Evolutionary conservation across 2,797 vertebrate species (phyloP).

Genomic region (Coilia nasus): DNA sequence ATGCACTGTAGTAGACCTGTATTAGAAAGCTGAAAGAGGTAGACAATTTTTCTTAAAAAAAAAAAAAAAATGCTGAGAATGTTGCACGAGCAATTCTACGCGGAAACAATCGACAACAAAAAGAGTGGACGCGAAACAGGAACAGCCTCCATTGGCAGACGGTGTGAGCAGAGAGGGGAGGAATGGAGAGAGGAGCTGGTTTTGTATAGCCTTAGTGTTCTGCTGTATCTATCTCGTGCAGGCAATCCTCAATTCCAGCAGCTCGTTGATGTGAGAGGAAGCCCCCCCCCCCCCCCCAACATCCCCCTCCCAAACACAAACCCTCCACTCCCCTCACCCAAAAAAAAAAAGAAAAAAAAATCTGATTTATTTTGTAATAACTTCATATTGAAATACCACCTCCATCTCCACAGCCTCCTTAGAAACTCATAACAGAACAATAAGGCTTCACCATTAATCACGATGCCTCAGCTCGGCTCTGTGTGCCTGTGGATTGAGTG

Average conservation of each 20-base stretch:
- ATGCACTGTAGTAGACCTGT: not conserved
- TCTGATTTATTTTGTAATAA: slow-evolving; percentile 45
- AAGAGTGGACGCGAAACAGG: slow-evolving; percentile 38
- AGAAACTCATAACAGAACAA: slow-evolving; percentile 80
- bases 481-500: slow-evolving; percentile 71
- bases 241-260: slow-evolving; percentile 56
- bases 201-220: slow-evolving; percentile 3
- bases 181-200: slow-evolving; percentile 49
- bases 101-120: not conserved
- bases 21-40: not conserved
- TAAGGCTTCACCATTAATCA: slow-evolving; percentile 77
- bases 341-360: slow-evolving; percentile 27
- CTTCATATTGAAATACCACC: slow-evolving; percentile 63
- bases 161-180: not conserved
- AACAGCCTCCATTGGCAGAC: not conserved
- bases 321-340: slow-evolving; percentile 38
- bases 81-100: not conserved
- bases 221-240: slow-evolving; percentile 42
- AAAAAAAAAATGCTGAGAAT: not conserved
- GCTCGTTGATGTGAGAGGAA: slow-evolving; percentile 63
- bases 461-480: slow-evolving; percentile 55
- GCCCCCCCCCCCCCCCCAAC: not conserved
- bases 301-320: not conserved
- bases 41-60: not conserved
- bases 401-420: slow-evolving; percentile 68